These are phyloP conservation scores for Bradypus variegatus DNA, from an alignment of 2,797 vertebrate species.

Conservation along the genomic window DNA sequence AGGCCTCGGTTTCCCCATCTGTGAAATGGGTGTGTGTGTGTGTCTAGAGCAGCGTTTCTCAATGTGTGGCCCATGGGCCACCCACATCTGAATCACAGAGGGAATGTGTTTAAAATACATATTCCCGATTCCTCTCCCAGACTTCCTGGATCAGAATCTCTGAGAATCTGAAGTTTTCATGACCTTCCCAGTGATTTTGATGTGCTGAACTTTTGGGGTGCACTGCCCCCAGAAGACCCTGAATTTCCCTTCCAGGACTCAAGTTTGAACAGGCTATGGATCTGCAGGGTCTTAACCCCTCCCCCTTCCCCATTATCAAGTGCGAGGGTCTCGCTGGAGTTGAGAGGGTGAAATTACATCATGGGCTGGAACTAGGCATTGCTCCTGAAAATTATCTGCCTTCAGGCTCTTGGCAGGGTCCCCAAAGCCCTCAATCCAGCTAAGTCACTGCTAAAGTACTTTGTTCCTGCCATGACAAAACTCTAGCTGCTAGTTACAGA, in stretches of 20 bases:
- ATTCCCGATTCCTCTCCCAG: not conserved
- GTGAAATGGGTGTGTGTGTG: not conserved
- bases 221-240: not conserved
- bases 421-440: not conserved
- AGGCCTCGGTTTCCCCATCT: constrained; percentile 29
- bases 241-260: not conserved
- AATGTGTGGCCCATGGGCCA: not conserved
- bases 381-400: constrained; percentile 32
- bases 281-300: not conserved
- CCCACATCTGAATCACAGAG: not conserved
- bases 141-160: not conserved
- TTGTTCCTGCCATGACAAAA: constrained; percentile 10
- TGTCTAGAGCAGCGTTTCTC: not conserved
- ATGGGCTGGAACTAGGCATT: not conserved
- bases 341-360: not conserved
- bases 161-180: not conserved
- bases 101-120: not conserved
- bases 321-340: not conserved
- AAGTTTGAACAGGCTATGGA: not conserved
- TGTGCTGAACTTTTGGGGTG: not conserved
- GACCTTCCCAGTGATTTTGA: not conserved
- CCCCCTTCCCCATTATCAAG: not conserved
- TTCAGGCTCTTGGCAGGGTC: constrained; percentile 25
- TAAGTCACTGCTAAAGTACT: constrained; percentile 52
- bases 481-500: constrained; percentile 43